Conservation (phyloP, 2,797 vertebrate genomes). For the Falco columbarius region DNA sequence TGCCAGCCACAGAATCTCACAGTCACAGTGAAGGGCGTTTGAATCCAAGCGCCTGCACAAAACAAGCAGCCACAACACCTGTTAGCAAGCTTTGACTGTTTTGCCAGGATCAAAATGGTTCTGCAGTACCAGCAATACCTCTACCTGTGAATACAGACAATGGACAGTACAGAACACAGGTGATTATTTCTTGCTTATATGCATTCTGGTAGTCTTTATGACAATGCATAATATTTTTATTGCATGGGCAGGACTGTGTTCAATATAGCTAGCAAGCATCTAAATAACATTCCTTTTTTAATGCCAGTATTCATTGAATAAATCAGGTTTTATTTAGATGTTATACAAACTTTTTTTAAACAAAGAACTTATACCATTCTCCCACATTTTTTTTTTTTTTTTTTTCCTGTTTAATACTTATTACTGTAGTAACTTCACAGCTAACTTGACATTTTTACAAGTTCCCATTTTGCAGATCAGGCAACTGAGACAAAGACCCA, state of each 20-base stretch:
- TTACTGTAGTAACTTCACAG: not conserved
- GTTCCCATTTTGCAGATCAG: not conserved
- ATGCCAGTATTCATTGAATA: not conserved
- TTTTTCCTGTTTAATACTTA: not conserved
- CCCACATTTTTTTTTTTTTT: not conserved
- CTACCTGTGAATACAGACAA: not conserved
- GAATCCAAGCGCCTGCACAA: conserved; percentile 90
- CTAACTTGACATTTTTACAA: not conserved
- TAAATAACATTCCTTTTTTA: not conserved
- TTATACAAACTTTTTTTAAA: not conserved
- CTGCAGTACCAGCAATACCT: not conserved
- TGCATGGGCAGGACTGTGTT: not conserved
- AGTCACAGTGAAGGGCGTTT: conserved; percentile 94
- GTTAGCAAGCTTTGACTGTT: not conserved
- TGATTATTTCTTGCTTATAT: not conserved
- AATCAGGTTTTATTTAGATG: not conserved
- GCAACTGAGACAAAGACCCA: not conserved
- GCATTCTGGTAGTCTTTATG: not conserved
- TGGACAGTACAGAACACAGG: not conserved
- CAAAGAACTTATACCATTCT: not conserved
- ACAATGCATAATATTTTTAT: not conserved
- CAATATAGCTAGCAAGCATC: not conserved
- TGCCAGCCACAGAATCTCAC: conserved; percentile 94
- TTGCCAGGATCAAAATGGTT: not conserved
- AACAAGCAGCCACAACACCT: not conserved